phyloP scores from a whole-genome alignment of 2,113 vertebrate genomes.

The Oenanthe melanoleuca region DNA sequence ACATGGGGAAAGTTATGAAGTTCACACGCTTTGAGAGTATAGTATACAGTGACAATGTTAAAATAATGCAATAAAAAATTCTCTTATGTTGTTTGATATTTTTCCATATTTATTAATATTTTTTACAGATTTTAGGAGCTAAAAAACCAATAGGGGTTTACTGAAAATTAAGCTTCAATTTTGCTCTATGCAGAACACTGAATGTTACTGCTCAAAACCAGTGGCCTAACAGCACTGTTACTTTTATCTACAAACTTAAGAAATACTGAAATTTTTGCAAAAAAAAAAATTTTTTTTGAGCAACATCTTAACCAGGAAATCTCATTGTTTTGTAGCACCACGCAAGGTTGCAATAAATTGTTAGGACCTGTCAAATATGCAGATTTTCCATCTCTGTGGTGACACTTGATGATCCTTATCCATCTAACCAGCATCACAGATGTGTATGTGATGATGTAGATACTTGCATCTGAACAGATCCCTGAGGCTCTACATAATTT shows the following conservation, averaged over 20 bases:
- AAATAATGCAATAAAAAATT: neutral
- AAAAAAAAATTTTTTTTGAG: neutral
- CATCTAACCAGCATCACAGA: neutral
- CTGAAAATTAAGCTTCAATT: neutral
- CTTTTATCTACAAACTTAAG: neutral
- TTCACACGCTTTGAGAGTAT: neutral
- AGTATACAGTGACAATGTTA: neutral
- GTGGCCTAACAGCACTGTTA: neutral
- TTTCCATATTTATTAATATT: neutral
- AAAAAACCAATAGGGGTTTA: neutral
- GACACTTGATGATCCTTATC: neutral
- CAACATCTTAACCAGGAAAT: neutral
- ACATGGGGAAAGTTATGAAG: neutral
- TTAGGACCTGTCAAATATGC: rapidly evolving
- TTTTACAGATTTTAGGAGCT: neutral
- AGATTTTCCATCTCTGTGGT: neutral
- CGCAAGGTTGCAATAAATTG: neutral
- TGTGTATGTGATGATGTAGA: rapidly evolving
- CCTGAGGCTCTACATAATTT: neutral
- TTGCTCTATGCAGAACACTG: neutral
- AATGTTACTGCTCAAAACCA: neutral
- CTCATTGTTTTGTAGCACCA: neutral
- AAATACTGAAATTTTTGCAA: neutral
- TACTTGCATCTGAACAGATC: neutral
- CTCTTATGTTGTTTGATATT: neutral